Percentiles rank a stretch among this genome's conserved stretches.
phyloP scores from a whole-genome alignment of 2,113 vertebrate genomes.

The Caranx melampygus region DNA sequence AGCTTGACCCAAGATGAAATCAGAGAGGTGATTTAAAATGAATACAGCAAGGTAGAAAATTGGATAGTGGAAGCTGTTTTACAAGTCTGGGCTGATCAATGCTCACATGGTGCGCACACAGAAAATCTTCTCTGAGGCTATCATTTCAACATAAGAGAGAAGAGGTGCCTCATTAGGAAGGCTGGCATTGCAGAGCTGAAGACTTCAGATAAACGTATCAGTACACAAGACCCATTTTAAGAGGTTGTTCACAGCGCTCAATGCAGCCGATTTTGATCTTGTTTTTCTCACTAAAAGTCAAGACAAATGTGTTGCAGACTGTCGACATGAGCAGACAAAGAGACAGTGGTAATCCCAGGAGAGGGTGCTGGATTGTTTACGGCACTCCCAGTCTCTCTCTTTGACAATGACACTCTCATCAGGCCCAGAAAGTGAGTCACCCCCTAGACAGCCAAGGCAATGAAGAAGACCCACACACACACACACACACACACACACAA shows the following conservation, averaged over 20 bases:
- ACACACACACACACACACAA: conserved; percentile 8
- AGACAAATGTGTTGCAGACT: conserved; percentile 34
- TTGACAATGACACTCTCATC: conserved; percentile 37
- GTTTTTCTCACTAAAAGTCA: conserved; percentile 32
- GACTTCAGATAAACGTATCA: conserved; percentile 45
- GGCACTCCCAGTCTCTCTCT: conserved; percentile 35
- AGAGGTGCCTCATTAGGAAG: conserved; percentile 66
- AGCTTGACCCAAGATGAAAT: conserved; percentile 55
- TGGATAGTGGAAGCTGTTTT: conserved; percentile 68
- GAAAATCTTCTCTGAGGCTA: conserved; percentile 74
- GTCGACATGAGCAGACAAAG: conserved; percentile 27
- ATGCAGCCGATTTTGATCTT: conserved; percentile 26
- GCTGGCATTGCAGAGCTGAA: conserved; percentile 35
- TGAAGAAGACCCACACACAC: conserved; percentile 36
- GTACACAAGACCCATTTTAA: conserved; percentile 38
- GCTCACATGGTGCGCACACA: conserved; percentile 42
- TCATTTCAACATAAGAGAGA: conserved; percentile 67
- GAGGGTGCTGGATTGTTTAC: conserved; percentile 47
- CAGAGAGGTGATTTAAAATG: conserved; percentile 50
- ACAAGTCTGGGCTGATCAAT: conserved; percentile 76
- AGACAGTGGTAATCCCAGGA: conserved; percentile 45
- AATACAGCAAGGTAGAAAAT: conserved; percentile 60
- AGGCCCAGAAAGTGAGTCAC: conserved; percentile 57
- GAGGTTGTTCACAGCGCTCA: background rate
- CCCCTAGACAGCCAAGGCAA: conserved; percentile 27